These are phyloP conservation scores for Apamea sordens DNA, from an alignment of 2,888 invertebrate genomes.

Conservation along the genomic window DNA sequence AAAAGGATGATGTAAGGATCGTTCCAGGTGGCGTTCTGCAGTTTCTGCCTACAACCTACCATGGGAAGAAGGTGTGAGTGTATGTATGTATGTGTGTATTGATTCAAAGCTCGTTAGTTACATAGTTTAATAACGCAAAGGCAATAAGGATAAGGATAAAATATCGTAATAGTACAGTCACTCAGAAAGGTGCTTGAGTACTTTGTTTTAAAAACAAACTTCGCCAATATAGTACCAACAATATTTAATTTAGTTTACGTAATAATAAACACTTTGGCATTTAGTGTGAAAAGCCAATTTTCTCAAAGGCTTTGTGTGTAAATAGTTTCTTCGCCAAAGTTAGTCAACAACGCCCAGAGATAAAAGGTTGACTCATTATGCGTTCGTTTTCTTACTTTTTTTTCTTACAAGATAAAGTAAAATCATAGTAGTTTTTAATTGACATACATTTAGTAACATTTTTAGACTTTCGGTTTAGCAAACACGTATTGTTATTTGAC, in stretches of 20 bases:
- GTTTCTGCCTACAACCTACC: not conserved
- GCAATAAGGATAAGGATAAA: not conserved
- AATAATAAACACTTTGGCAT: conserved; percentile 39
- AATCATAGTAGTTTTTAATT: conserved; percentile 15
- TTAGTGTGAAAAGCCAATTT: conserved; percentile 55
- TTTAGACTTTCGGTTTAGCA: not conserved
- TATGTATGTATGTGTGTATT: not conserved
- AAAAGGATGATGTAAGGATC: no score
- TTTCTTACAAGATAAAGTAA: conserved; percentile 29
- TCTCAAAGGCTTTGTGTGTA: conserved; percentile 38
- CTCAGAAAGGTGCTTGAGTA: conserved; percentile 4
- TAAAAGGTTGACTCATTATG: conserved; percentile 45
- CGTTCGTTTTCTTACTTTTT: conserved; percentile 26
- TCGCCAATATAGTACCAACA: conserved; percentile 4
- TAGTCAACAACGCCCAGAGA: conserved; percentile 45
- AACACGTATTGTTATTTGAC: not conserved
- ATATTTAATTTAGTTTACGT: conserved; percentile 31
- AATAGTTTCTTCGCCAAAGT: conserved; percentile 48
- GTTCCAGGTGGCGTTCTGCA: not conserved
- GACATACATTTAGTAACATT: not conserved
- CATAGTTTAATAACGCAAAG: not conserved
- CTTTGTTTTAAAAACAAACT: not conserved
- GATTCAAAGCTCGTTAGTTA: not conserved
- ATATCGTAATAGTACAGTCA: conserved; percentile 7
- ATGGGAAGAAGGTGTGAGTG: no score